These are phyloP conservation scores for Colinus virginianus DNA, from an alignment of 2,113 vertebrate species.

Conservation along the genomic window DNA sequence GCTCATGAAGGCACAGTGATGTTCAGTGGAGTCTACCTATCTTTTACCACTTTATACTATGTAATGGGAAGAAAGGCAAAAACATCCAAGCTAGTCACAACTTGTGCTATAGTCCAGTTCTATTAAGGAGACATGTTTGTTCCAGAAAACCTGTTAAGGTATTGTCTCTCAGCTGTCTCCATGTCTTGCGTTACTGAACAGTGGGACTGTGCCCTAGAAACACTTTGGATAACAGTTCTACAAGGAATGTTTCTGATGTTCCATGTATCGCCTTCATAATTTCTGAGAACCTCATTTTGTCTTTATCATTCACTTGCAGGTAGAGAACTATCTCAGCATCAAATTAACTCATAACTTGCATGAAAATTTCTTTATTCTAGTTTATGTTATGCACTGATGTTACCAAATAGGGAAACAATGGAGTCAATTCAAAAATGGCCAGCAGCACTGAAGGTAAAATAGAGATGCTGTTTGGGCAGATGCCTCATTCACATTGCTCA, in stretches of 20 bases:
- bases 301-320: neutral
- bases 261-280: neutral
- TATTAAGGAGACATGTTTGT: neutral
- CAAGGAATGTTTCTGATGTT: neutral
- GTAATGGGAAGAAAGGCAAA: conserved; percentile 5
- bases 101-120: neutral
- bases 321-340: neutral
- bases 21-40: neutral
- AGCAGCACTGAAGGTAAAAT: neutral
- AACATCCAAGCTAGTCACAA: neutral
- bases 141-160: neutral
- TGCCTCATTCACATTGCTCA: neutral
- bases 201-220: neutral
- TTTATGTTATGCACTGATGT: neutral
- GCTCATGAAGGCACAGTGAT: neutral
- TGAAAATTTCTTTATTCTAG: neutral
- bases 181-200: rapidly evolving
- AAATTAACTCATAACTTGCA: neutral
- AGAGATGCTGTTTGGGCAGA: neutral
- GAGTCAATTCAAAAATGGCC: neutral
- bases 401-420: neutral
- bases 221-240: neutral
- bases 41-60: neutral
- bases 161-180: neutral
- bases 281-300: neutral